These are phyloP conservation scores for Cyprinus carpio DNA, from an alignment of 2,113 vertebrate genomes.

Conservation along the genomic window DNA sequence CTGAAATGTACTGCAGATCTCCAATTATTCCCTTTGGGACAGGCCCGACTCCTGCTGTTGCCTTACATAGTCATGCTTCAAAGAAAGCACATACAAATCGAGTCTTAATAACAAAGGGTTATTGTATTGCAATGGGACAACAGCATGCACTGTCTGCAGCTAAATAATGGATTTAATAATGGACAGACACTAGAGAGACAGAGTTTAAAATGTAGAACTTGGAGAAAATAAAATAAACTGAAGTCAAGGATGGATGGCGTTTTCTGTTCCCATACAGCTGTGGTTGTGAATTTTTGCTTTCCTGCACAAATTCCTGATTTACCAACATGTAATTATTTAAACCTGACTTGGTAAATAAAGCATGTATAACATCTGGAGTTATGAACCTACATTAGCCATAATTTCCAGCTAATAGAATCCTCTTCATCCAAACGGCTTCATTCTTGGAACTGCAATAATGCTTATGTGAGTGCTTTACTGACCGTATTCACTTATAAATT, in stretches of 20 bases:
- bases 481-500: no score
- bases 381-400: slow-evolving; percentile 48
- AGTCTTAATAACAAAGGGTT: slow-evolving; percentile 4
- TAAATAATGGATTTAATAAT: slow-evolving; percentile 23
- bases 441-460: slow-evolving; percentile 10
- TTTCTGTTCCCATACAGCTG: slow-evolving; percentile 22
- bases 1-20: slow-evolving; percentile 20
- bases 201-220: not conserved
- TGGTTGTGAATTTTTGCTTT: slow-evolving; percentile 42
- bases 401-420: slow-evolving; percentile 48
- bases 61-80: not conserved
- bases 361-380: slow-evolving; percentile 51
- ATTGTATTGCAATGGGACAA: slow-evolving; percentile 18
- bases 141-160: not conserved
- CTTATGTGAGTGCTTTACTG: no score
- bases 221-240: not conserved
- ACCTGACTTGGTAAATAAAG: slow-evolving; percentile 44
- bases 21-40: not conserved
- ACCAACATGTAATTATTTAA: slow-evolving; percentile 50
- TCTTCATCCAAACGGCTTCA: slow-evolving; percentile 25
- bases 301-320: slow-evolving; percentile 40
- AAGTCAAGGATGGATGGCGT: not conserved
- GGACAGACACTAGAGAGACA: not conserved
- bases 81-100: not conserved
- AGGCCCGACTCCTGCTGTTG: not conserved